phyloP scores from a whole-genome alignment of 2,888 invertebrate genomes.

The Nasonovia ribisnigri region DNA sequence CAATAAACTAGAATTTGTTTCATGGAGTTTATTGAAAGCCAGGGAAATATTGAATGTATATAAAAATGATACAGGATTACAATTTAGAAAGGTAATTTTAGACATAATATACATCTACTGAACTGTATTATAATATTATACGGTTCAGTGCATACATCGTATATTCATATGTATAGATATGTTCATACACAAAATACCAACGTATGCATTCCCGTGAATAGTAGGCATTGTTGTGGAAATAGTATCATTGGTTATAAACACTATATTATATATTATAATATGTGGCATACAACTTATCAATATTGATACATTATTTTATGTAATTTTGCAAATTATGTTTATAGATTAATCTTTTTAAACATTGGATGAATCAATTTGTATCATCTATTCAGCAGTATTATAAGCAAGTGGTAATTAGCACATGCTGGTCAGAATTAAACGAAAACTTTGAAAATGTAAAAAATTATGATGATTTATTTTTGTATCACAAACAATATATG shows the following conservation, averaged over 20 bases:
- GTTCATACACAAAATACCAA: neutral
- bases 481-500: constrained; percentile 53
- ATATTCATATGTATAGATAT: too few relatives aligned
- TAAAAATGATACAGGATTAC: constrained; percentile 52
- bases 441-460: constrained; percentile 36
- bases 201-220: neutral
- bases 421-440: constrained; percentile 51
- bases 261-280: neutral
- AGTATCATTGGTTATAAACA: neutral
- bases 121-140: too few relatives aligned
- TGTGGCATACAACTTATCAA: neutral
- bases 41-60: constrained; percentile 44
- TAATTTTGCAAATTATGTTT: neutral
- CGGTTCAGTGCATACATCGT: too few relatives aligned
- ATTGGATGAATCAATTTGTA: constrained; percentile 60
- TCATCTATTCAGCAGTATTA: constrained; percentile 60
- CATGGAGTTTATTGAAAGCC: constrained; percentile 54
- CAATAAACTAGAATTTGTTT: constrained; percentile 58
- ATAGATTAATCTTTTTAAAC: constrained; percentile 56
- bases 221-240: neutral
- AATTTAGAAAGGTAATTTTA: constrained; percentile 51
- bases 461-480: constrained; percentile 52
- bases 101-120: neutral
- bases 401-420: constrained; percentile 51
- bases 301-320: neutral